Percentiles rank a stretch among this genome's conserved stretches.
Conservation (phyloP, 2,797 vertebrate species). For the Xiphophorus birchmanni region DNA sequence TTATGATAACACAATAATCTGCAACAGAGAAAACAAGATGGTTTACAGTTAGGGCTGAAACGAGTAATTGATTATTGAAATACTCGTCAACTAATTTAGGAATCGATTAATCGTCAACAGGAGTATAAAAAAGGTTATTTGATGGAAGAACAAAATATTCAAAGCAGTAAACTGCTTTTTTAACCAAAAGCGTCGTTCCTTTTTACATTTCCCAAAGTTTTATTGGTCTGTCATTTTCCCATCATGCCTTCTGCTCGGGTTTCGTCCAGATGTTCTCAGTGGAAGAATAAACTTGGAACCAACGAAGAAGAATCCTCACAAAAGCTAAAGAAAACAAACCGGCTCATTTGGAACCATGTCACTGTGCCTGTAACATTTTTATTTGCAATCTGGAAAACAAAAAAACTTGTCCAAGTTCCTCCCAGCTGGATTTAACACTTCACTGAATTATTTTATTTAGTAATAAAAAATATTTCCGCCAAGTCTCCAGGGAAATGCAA, state of each 20-base stretch:
- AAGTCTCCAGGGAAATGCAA: neutral
- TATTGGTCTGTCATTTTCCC: neutral
- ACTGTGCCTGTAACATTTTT: neutral
- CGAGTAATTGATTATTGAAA: too few species aligned
- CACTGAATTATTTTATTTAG: neutral
- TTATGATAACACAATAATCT: too few species aligned
- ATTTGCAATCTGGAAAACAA: neutral
- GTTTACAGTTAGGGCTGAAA: too few species aligned
- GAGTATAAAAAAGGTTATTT: too few species aligned
- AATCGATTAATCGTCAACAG: too few species aligned
- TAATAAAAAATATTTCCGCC: neutral
- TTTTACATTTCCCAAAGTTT: neutral
- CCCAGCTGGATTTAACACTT: neutral
- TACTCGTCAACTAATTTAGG: too few species aligned
- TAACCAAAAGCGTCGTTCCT: neutral
- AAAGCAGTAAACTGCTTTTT: too few species aligned
- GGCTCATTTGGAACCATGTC: neutral
- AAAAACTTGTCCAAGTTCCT: neutral
- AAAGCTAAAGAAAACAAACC: neutral
- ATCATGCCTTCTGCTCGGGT: neutral
- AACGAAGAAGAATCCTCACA: neutral
- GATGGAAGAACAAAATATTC: too few species aligned
- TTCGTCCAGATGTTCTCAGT: slow-evolving; percentile 7
- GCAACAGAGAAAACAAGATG: too few species aligned
- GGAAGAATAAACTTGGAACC: slow-evolving; percentile 2